These are phyloP conservation scores for Cinclus mexicanus DNA, from an alignment of 2,113 vertebrate species.

Conservation along the genomic window DNA sequence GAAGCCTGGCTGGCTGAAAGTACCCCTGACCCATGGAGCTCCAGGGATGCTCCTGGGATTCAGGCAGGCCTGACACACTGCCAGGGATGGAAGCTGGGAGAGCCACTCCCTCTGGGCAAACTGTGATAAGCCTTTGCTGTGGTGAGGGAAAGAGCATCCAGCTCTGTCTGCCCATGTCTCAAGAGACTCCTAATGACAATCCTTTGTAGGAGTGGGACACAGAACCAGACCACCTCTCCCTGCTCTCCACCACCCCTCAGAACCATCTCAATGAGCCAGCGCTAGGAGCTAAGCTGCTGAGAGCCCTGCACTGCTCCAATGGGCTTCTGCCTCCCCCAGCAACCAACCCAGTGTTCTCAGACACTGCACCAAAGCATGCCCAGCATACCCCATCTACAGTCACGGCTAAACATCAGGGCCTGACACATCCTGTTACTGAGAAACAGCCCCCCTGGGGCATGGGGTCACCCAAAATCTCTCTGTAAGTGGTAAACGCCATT, in stretches of 20 bases:
- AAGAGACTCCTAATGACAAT: not conserved
- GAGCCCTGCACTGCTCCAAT: not conserved
- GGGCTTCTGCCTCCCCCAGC: not conserved
- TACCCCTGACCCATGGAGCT: not conserved
- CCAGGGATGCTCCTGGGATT: not conserved
- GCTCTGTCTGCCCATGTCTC: not conserved
- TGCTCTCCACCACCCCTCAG: not conserved
- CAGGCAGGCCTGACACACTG: not conserved
- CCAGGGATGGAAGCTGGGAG: not conserved
- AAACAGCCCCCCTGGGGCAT: not conserved
- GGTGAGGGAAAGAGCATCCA: not conserved
- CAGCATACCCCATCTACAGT: not conserved
- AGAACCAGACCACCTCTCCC: not conserved
- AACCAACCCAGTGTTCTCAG: not conserved
- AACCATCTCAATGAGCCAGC: not conserved
- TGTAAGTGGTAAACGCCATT: not conserved
- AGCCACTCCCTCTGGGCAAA: not conserved
- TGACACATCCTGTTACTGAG: not conserved
- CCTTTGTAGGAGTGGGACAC: not conserved
- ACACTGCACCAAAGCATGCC: not conserved
- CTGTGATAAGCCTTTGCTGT: not conserved
- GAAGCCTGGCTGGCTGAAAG: constrained; percentile 9
- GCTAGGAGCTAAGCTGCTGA: not conserved
- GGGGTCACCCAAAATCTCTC: not conserved
- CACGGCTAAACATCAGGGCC: not conserved